phyloP scores from a whole-genome alignment of 2,888 invertebrate genomes.

The Amitus sp. region DNA sequence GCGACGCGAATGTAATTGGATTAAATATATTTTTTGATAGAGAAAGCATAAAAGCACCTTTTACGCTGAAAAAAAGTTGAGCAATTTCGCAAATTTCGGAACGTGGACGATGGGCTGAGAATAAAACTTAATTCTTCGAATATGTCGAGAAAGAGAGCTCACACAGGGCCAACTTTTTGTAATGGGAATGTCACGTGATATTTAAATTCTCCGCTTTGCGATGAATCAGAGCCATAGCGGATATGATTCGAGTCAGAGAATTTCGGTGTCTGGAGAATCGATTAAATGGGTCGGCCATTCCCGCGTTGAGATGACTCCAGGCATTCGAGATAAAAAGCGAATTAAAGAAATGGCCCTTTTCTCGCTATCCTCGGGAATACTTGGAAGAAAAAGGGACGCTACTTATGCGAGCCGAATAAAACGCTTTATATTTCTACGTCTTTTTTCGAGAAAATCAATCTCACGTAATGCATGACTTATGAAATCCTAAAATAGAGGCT shows the following conservation, averaged over 20 bases:
- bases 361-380: conserved; percentile 24
- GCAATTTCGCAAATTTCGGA: neutral
- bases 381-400: conserved; percentile 19
- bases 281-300: conserved; percentile 31
- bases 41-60: neutral
- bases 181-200: neutral
- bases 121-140: neutral
- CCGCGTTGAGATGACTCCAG: conserved; percentile 22
- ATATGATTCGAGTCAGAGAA: conserved; percentile 22
- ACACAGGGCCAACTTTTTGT: neutral
- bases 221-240: conserved; percentile 13
- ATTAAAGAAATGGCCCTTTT: conserved; percentile 39
- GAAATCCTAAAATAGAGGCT: conserved; percentile 53
- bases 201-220: neutral
- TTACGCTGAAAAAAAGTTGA: neutral
- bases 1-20: neutral
- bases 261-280: conserved; percentile 27
- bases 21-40: too few species aligned
- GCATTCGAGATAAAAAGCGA: conserved; percentile 39
- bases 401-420: conserved; percentile 56
- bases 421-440: conserved; percentile 60
- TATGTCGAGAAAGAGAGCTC: neutral
- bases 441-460: conserved; percentile 58
- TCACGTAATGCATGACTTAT: conserved; percentile 61
- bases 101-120: neutral